Evolutionary conservation across 2,113 vertebrate species (phyloP).

Genomic region (Hassar affinis): DNA sequence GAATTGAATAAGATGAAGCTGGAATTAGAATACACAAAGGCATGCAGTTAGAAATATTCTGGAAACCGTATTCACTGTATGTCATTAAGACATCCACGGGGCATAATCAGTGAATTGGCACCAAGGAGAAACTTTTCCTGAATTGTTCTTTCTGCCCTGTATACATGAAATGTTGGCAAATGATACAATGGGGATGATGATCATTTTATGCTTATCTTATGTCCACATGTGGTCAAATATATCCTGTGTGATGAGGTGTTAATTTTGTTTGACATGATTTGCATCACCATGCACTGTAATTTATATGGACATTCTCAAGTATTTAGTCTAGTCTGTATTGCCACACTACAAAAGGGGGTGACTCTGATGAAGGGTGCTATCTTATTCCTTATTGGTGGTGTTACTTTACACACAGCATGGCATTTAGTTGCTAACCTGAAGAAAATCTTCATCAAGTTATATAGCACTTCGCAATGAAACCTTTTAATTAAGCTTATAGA

Average conservation of each 20-base stretch:
- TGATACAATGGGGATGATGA: background rate
- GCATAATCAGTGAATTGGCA: background rate
- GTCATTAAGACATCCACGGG: background rate
- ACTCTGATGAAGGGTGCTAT: too few relatives aligned
- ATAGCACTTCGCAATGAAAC: background rate
- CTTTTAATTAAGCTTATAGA: conserved; percentile 24
- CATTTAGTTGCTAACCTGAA: conserved; percentile 4
- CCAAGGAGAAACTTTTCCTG: background rate
- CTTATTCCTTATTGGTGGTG: background rate
- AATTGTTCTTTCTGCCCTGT: background rate
- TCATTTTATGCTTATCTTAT: background rate
- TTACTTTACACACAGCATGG: conserved; percentile 40
- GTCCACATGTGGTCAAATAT: background rate
- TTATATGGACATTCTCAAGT: conserved; percentile 9
- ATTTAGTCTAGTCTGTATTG: conserved; percentile 6
- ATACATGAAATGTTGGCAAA: background rate
- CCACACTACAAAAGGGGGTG: background rate
- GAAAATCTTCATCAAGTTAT: background rate
- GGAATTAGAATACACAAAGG: background rate
- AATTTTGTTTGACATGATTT: background rate
- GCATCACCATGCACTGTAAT: background rate
- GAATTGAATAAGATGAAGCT: background rate
- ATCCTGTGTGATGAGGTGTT: background rate
- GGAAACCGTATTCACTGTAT: background rate
- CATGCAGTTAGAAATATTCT: background rate